Evolutionary conservation across 2,888 invertebrate genomes (phyloP).

Genomic region (Shargacucullia verbasci): DNA sequence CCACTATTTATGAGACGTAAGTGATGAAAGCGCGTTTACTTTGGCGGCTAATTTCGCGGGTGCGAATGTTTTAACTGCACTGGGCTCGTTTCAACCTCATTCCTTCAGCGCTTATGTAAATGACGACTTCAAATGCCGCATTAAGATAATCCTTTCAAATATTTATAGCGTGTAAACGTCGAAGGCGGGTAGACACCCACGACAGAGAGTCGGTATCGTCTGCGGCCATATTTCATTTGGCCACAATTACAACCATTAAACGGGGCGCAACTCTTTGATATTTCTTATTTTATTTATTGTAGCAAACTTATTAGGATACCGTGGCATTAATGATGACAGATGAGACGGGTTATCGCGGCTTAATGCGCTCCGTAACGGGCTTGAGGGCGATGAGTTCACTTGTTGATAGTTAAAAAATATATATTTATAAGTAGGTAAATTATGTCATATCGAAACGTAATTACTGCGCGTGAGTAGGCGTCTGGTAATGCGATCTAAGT

Average conservation of each 20-base stretch:
- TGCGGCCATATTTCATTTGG: slow-evolving; percentile 84
- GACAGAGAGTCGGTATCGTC: slow-evolving; percentile 71
- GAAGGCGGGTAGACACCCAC: slow-evolving; percentile 84
- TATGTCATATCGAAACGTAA: slow-evolving; percentile 67
- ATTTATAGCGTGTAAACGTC: slow-evolving; percentile 86
- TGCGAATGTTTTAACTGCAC: slow-evolving; percentile 72
- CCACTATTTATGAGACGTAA: slow-evolving; percentile 67
- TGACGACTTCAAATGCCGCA: slow-evolving; percentile 73
- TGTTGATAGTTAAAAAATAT: slow-evolving; percentile 66
- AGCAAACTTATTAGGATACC: slow-evolving; percentile 87
- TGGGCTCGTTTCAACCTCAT: slow-evolving; percentile 57
- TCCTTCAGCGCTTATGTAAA: slow-evolving; percentile 69
- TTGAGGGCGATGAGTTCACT: slow-evolving; percentile 67
- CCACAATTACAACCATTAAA: slow-evolving; percentile 88
- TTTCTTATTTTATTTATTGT: slow-evolving; percentile 84
- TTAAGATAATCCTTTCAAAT: slow-evolving; percentile 83
- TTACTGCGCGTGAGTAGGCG: slow-evolving; percentile 24
- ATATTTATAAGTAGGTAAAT: slow-evolving; percentile 63
- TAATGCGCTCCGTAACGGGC: slow-evolving; percentile 79
- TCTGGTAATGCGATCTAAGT: too few species aligned
- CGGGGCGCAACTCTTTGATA: slow-evolving; percentile 87
- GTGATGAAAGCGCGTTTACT: slow-evolving; percentile 69
- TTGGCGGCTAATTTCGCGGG: slow-evolving; percentile 67
- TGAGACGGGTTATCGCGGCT: slow-evolving; percentile 79
- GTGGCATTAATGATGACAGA: slow-evolving; percentile 89